phyloP scores from a whole-genome alignment of 2,113 vertebrate species.

The Grantiella picta region DNA sequence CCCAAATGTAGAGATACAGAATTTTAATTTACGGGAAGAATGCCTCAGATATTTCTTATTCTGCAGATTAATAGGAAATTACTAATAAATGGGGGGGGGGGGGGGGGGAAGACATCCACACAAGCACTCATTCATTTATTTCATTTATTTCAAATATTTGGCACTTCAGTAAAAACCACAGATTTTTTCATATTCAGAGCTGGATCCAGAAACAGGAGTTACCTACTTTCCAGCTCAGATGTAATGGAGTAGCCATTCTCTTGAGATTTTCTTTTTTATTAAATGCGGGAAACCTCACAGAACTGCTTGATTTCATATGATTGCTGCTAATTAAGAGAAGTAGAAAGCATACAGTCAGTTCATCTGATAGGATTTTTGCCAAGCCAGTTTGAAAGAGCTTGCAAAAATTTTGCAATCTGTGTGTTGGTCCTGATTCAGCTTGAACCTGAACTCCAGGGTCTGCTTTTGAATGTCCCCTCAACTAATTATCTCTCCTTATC shows the following conservation, averaged over 20 bases:
- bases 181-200: background rate
- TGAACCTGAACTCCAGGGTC: background rate
- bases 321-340: background rate
- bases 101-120: background rate
- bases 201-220: background rate
- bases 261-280: background rate
- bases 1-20: background rate
- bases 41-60: background rate
- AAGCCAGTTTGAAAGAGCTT: background rate
- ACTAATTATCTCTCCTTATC: background rate
- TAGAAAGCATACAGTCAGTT: background rate
- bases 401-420: background rate
- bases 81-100: accelerated
- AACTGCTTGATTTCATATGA: background rate
- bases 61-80: background rate
- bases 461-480: background rate
- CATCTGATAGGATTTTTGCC: background rate
- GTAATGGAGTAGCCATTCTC: background rate
- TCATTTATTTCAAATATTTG: background rate
- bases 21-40: background rate
- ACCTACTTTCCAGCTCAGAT: background rate
- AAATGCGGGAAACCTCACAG: background rate
- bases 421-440: background rate
- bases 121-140: background rate
- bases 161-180: background rate